phyloP scores from a whole-genome alignment of 2,888 invertebrate species.

The Tetragnatha montana region DNA sequence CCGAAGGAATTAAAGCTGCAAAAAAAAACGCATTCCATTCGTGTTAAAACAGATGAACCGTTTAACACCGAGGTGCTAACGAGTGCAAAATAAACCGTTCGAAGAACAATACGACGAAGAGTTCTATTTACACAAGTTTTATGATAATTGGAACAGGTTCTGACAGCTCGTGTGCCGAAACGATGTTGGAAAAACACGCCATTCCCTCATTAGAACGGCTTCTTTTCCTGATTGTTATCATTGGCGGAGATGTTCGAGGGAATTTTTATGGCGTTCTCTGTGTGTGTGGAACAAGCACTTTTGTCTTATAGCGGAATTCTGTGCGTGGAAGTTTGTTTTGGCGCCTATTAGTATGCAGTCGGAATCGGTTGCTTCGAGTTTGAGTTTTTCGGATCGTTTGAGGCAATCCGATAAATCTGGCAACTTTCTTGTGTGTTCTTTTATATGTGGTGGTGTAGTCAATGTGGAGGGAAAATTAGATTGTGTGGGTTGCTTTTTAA shows the following conservation, averaged over 20 bases:
- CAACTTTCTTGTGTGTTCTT: background rate
- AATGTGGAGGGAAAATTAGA: too few species aligned
- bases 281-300: conserved; percentile 37
- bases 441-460: too few species aligned
- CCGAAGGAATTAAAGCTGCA: background rate
- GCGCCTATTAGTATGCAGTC: conserved; percentile 20
- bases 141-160: conserved; percentile 62
- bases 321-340: background rate
- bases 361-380: background rate
- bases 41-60: conserved; percentile 52
- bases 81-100: conserved; percentile 28
- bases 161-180: conserved; percentile 56
- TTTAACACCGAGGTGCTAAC: conserved; percentile 57
- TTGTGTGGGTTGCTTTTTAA: too few species aligned
- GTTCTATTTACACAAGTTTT: conserved; percentile 65
- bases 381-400: background rate
- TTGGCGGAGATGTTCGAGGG: conserved; percentile 16
- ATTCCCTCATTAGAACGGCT: conserved; percentile 56
- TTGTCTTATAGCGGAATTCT: conserved; percentile 21
- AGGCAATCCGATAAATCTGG: background rate
- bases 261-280: conserved; percentile 51
- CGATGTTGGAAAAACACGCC: conserved; percentile 62
- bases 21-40: conserved; percentile 11
- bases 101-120: conserved; percentile 26
- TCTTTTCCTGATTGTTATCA: conserved; percentile 53